phyloP scores from a whole-genome alignment of 2,888 invertebrate genomes.

The Falcaria lacertinaria region DNA sequence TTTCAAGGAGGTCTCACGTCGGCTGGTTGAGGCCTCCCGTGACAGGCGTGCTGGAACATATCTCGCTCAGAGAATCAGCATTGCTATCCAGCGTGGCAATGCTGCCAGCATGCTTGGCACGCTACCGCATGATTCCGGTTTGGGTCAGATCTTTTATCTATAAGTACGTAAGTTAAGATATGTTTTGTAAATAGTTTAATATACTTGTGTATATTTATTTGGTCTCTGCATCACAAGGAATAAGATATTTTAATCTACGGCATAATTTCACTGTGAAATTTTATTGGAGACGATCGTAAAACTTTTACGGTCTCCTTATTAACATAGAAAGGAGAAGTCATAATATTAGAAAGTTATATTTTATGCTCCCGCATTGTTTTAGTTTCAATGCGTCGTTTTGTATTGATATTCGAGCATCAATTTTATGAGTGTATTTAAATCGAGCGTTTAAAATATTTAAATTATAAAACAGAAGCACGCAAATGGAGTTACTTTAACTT shows the following conservation, averaged over 20 bases:
- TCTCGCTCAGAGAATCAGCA: no score
- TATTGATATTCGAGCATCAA: conserved; percentile 34
- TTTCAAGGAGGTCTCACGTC: no score
- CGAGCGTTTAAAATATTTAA: conserved; percentile 18
- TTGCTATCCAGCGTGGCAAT: no score
- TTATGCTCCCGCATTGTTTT: conserved; percentile 46
- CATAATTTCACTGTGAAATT: conserved; percentile 36
- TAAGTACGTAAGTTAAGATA: no score
- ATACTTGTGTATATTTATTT: no score
- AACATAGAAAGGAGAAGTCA: conserved; percentile 52
- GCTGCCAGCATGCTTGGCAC: no score
- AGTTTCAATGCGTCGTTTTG: conserved; percentile 37
- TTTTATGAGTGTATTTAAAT: conserved; percentile 36
- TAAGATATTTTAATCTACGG: conserved; percentile 24
- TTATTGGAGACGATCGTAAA: conserved; percentile 47
- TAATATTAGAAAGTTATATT: conserved; percentile 49
- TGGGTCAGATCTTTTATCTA: no score
- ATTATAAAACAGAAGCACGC: neutral
- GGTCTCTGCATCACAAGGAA: no score
- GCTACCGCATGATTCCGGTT: no score
- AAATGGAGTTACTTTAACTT: neutral
- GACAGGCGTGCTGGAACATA: no score
- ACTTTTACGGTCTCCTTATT: conserved; percentile 48
- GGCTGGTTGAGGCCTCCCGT: no score
- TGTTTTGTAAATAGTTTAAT: no score